Conservation (phyloP, 2,113 vertebrate genomes). For the Mormoops blainvillei region DNA sequence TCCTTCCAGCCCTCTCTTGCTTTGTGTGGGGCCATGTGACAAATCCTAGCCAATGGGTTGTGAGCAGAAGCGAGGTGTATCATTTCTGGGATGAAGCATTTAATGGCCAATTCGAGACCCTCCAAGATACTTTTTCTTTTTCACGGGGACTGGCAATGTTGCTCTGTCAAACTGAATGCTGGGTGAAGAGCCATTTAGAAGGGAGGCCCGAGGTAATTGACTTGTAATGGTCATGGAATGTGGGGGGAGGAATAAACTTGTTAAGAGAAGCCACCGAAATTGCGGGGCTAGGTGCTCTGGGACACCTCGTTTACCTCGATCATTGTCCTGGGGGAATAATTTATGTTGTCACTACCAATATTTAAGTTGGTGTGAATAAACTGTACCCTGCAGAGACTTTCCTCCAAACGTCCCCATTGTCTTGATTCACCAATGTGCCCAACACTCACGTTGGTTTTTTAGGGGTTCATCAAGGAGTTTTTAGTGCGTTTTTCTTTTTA, state of each 20-base stretch:
- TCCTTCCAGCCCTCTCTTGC: neutral
- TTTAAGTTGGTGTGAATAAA: neutral
- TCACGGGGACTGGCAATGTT: neutral
- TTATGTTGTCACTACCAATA: neutral
- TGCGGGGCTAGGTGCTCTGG: neutral
- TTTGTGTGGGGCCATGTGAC: neutral
- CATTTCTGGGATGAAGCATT: neutral
- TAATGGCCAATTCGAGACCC: neutral
- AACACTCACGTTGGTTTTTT: neutral
- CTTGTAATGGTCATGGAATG: fast-evolving
- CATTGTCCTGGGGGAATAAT: neutral
- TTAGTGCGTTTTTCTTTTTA: neutral
- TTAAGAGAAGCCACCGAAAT: neutral
- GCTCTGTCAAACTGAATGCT: neutral
- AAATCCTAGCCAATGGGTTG: neutral
- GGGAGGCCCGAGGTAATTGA: neutral
- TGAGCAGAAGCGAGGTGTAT: neutral
- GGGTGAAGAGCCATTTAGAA: neutral
- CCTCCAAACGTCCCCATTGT: neutral
- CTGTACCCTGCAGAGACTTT: neutral
- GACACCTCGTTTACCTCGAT: neutral
- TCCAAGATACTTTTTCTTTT: neutral
- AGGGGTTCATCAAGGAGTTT: neutral
- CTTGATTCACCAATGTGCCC: neutral
- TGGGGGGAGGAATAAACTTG: neutral